Conservation (phyloP, 2,113 vertebrate species). For the Microtus richardsoni region DNA sequence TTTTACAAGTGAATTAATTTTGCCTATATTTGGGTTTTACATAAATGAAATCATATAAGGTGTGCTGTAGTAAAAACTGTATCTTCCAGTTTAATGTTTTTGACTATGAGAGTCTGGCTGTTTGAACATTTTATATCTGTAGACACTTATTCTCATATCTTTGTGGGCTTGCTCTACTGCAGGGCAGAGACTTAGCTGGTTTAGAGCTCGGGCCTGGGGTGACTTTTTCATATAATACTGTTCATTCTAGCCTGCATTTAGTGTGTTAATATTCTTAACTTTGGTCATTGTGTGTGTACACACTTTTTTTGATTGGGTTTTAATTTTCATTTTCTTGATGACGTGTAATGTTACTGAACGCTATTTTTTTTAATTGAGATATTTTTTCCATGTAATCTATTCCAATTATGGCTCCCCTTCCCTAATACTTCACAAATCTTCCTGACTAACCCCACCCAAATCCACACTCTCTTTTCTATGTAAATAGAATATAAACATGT, state of each 20-base stretch:
- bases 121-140: neutral
- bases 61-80: neutral
- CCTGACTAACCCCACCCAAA: neutral
- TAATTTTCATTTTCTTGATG: neutral
- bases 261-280: neutral
- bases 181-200: neutral
- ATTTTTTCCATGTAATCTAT: neutral
- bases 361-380: neutral
- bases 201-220: neutral
- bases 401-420: neutral
- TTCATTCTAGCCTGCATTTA: neutral
- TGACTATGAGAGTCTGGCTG: neutral
- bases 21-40: neutral
- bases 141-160: neutral
- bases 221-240: neutral
- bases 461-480: neutral
- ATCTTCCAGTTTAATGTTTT: neutral
- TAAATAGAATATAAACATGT: neutral
- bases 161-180: neutral
- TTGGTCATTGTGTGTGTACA: neutral
- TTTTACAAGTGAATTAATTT: neutral
- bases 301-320: neutral
- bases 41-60: neutral
- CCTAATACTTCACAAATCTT: neutral
- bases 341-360: neutral